Base-by-base conservation (phyloP, 2,797 vertebrate species). In the Vultur gryphus region DNA sequence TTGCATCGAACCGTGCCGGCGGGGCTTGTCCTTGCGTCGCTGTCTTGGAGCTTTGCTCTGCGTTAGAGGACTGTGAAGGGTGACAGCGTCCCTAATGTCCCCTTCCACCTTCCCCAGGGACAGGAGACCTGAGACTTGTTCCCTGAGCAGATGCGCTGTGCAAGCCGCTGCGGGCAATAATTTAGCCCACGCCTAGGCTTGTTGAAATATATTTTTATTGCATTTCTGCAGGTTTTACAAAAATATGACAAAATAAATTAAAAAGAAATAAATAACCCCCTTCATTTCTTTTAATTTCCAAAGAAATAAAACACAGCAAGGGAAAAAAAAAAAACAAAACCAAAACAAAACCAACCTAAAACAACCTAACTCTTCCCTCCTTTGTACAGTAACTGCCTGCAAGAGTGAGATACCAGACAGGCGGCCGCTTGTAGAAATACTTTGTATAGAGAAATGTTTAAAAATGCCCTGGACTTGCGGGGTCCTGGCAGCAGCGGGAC, bases 171-270 rank as follows among this genome's bases (percentile, higher is more conserved):
- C 4, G 2, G 48, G 46, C 33, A 51, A 24, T 8, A 46, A 87
- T 18, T 29, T 5, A 37, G 7, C 55, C 48, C 37, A 35, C 2
- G 0, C 76, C 48, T 78, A 9, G 26, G 37, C 67, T 98, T 98
- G 97, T 97, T 98, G 98, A 98, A 98, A 98, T 98, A 98, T 87
- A 98, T 54, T 94, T 98, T 98, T 98, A 98, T 98, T 98, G 98
- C 99, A 98, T 99, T 99, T 99, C 99, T 99, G 99, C 98, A 98
- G 98, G 97, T 99, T 98, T 99, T 99, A 99, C 99, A 99, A 99
- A 99, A 99, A 99, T 99, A 99, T 99, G 99, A 99, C 99, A 99
- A 99, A 99, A 99, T 99, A 99, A 99, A 99, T 99, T 99, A 99
- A 99, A 97, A 99, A 99, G 98, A 99, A 99, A 99, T 99, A 99